Percentiles rank a stretch among this genome's conserved stretches.
Conservation (phyloP, 2,888 invertebrate species). For the Chymomyza procnemis region DNA sequence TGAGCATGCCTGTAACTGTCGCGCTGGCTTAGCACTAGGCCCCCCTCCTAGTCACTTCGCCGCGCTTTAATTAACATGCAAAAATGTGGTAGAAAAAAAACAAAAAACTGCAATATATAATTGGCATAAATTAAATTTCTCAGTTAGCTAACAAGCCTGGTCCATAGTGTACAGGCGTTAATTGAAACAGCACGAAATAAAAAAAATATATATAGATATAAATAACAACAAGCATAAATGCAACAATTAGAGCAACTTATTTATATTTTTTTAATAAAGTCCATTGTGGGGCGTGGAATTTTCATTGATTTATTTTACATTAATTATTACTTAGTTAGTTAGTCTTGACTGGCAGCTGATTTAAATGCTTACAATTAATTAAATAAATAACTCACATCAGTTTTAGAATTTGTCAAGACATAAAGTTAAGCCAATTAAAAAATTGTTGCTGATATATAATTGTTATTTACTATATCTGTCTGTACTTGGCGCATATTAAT, state of each 20-base stretch:
- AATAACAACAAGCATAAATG: conserved; percentile 17
- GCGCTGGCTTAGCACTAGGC: no score
- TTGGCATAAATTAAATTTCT: conserved; percentile 64
- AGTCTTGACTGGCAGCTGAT: conserved; percentile 29
- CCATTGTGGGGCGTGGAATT: background rate
- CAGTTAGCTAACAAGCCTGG: conserved; percentile 13
- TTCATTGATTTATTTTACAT: conserved; percentile 32
- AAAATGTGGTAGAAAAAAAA: conserved; percentile 33
- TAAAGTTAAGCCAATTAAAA: background rate
- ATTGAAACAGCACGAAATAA: conserved; percentile 54
- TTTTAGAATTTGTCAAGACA: background rate
- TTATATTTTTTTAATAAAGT: conserved; percentile 1
- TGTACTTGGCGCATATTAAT: conserved; percentile 1
- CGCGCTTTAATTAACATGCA: conserved; percentile 52
- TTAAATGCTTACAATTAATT: conserved; percentile 61
- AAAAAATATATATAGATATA: background rate
- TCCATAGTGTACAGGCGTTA: conserved; percentile 36
- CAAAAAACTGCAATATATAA: conserved; percentile 43
- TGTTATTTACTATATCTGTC: background rate
- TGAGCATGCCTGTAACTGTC: background rate
- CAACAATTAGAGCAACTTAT: conserved; percentile 56
- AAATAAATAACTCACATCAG: conserved; percentile 51
- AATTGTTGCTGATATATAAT: background rate
- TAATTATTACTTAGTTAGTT: background rate
- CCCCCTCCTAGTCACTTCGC: background rate